These are phyloP conservation scores for Plemyria rubiginata DNA, from an alignment of 2,888 invertebrate genomes.

Conservation along the genomic window DNA sequence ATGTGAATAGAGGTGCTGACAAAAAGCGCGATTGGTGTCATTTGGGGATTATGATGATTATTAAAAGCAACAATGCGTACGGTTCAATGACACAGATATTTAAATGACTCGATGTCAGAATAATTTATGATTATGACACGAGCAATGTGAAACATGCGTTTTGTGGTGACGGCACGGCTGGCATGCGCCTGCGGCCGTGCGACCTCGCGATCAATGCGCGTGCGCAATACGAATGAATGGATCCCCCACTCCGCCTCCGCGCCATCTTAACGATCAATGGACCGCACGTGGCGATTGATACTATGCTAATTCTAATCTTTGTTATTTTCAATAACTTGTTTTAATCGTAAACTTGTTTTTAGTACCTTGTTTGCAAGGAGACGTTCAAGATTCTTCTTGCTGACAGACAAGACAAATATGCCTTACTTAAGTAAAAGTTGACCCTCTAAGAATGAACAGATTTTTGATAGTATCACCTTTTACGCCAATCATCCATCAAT, in stretches of 20 bases:
- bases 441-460: neutral
- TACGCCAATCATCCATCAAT: conserved; percentile 34
- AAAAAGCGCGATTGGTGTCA: conserved; percentile 50
- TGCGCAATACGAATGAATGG: conserved; percentile 77
- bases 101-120: conserved; percentile 54
- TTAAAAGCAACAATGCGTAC: conserved; percentile 56
- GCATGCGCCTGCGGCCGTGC: conserved; percentile 50
- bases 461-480: conserved; percentile 32
- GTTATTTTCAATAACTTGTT: conserved; percentile 25
- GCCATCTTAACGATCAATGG: conserved; percentile 68
- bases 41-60: conserved; percentile 55
- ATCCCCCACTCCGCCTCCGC: conserved; percentile 59
- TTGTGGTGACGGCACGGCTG: conserved; percentile 51
- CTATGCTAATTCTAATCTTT: conserved; percentile 52
- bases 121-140: conserved; percentile 65
- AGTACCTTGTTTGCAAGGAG: conserved; percentile 21
- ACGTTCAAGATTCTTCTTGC: conserved; percentile 5
- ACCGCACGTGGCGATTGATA: conserved; percentile 73
- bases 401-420: neutral
- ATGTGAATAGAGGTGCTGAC: conserved; percentile 55
- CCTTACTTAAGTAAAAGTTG: neutral
- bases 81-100: conserved; percentile 62
- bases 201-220: conserved; percentile 64
- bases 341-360: conserved; percentile 25
- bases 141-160: conserved; percentile 57